phyloP scores from a whole-genome alignment of 2,113 vertebrate species.

The Sinosuthora webbiana region DNA sequence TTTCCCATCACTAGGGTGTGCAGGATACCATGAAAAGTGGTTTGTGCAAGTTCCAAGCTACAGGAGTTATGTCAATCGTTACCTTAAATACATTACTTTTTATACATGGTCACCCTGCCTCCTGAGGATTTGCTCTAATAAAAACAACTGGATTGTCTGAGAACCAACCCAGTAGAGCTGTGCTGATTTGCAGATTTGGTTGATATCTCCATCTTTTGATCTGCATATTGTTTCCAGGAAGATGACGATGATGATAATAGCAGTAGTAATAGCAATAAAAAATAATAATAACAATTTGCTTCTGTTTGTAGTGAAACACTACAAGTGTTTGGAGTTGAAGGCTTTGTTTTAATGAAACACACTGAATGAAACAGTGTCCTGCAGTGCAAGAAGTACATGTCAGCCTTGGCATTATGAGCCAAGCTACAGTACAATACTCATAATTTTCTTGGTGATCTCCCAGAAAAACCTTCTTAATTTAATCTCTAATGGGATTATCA shows the following conservation, averaged over 20 bases:
- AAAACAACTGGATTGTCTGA: background rate
- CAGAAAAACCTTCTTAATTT: constrained; percentile 52
- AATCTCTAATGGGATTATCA: constrained; percentile 59
- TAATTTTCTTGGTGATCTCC: constrained; percentile 34
- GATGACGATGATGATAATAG: background rate
- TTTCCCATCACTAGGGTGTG: constrained; percentile 49
- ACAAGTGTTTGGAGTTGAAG: background rate
- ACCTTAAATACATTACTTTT: background rate
- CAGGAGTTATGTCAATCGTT: background rate
- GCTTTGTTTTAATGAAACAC: constrained; percentile 46
- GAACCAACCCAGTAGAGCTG: background rate
- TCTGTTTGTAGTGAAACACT: constrained; percentile 19
- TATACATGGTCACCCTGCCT: background rate
- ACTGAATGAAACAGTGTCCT: constrained; percentile 15
- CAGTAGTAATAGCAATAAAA: background rate
- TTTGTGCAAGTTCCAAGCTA: constrained; percentile 29
- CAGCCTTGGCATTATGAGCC: background rate
- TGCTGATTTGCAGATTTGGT: constrained; percentile 4
- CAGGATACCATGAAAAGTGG: constrained; percentile 39
- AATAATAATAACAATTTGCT: background rate
- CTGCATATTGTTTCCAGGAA: constrained; percentile 1
- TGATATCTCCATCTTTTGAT: constrained; percentile 18
- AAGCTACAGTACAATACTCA: constrained; percentile 15
- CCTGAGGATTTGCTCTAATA: background rate
- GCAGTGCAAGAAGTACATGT: constrained; percentile 20